phyloP scores from a whole-genome alignment of 2,797 vertebrate species.

The Sternotherus odoratus region DNA sequence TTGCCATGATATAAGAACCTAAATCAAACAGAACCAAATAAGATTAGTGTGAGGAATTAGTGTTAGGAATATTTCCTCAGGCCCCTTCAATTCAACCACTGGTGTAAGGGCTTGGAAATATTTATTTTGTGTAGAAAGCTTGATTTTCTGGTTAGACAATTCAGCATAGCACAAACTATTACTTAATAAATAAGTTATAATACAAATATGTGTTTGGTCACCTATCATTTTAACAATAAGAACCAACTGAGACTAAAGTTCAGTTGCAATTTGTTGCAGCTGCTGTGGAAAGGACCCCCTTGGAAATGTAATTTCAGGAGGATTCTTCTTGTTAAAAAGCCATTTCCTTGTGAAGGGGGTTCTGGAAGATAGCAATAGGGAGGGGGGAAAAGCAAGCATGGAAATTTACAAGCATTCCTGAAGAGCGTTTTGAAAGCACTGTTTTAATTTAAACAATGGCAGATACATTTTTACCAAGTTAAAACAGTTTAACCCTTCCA shows the following conservation, averaged over 20 bases:
- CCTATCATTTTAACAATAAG: constrained; percentile 64
- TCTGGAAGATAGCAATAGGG: constrained; percentile 68
- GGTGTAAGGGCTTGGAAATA: constrained; percentile 15
- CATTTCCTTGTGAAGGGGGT: constrained; percentile 71
- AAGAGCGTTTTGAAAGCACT: constrained; percentile 62
- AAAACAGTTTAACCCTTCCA: constrained; percentile 54
- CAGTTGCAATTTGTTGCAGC: constrained; percentile 70
- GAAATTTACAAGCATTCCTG: constrained; percentile 72
- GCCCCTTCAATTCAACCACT: background rate
- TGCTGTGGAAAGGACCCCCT: constrained; percentile 69
- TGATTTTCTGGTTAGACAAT: constrained; percentile 65
- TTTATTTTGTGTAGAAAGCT: constrained; percentile 47
- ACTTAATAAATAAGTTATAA: constrained; percentile 53
- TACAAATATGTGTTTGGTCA: constrained; percentile 57
- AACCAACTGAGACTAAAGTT: constrained; percentile 58
- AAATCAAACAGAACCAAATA: constrained; percentile 29
- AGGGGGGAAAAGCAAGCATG: constrained; percentile 42
- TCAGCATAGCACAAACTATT: constrained; percentile 40
- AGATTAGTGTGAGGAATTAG: background rate
- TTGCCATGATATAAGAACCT: background rate
- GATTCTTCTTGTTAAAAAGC: constrained; percentile 79
- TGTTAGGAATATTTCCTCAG: background rate
- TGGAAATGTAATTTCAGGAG: constrained; percentile 70
- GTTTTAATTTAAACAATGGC: constrained; percentile 72
- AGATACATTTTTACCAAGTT: constrained; percentile 57